Conservation (phyloP, 2,888 invertebrate genomes). For the Gortyna flavago region DNA sequence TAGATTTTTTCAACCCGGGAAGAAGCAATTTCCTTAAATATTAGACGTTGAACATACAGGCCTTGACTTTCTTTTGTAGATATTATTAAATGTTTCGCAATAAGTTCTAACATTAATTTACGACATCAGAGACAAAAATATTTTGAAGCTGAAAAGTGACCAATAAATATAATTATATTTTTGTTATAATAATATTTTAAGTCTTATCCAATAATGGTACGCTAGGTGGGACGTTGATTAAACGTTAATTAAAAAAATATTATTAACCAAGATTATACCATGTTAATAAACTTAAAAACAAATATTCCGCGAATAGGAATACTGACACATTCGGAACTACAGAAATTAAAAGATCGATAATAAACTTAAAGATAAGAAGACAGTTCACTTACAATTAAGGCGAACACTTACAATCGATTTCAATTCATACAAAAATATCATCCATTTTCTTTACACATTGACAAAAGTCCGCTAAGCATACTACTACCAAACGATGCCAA, state of each 20-base stretch:
- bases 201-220: constrained; percentile 85
- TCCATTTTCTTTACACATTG: constrained; percentile 85
- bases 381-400: constrained; percentile 77
- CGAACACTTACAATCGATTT: constrained; percentile 82
- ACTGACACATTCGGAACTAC: constrained; percentile 42
- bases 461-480: constrained; percentile 84
- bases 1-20: constrained; percentile 75
- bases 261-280: constrained; percentile 71
- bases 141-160: constrained; percentile 63
- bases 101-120: constrained; percentile 73
- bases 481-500: constrained; percentile 69
- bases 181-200: constrained; percentile 67
- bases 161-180: constrained; percentile 64
- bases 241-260: constrained; percentile 67
- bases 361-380: constrained; percentile 60
- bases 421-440: constrained; percentile 89
- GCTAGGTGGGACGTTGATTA: constrained; percentile 84
- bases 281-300: constrained; percentile 51
- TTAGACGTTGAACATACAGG: constrained; percentile 75
- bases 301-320: constrained; percentile 48
- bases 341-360: constrained; percentile 42
- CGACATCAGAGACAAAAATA: constrained; percentile 64
- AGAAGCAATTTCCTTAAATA: constrained; percentile 76
- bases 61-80: constrained; percentile 64
- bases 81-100: constrained; percentile 60